Base-by-base conservation (phyloP, 2,797 vertebrate genomes). In the Brachymystax lenok region DNA sequence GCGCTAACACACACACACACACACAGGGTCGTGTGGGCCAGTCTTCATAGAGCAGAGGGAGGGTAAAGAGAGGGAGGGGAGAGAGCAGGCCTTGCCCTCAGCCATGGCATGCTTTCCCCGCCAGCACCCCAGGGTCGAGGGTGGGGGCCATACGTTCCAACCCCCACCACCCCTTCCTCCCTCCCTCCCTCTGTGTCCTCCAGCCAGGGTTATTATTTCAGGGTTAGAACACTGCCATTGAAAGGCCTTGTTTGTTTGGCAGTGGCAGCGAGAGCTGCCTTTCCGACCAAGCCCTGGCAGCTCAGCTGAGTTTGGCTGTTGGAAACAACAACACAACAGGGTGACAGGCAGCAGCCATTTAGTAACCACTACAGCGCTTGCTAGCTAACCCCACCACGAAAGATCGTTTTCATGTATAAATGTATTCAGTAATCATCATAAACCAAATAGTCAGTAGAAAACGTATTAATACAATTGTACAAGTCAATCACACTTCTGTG, bases 71-170 rank as follows among this genome's bases (percentile, higher is more conserved):
- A 76, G 70, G 82, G 80, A 76, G 82, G 73, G 85, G 88, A 88
- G 84, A 77, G 86, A 88, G 86, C 91, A 89, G 89, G 90, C 92
- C 91, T 92, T 92, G 91, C 91, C 90, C 87, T 92, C 81, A 92
- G 89, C 92, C 92, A 92, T 93, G 91, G 91, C 91, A 92, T 89
- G 84, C 77, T 90, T 90, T 89, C 77, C 77, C 86, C 92, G 92
- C 90, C 92, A 92, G 89, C 85, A 86, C 87, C 77, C 85, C 82
- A 83, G 87, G 92, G 86, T 77, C 74, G 46, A 82, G 83, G 85
- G 84, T 81, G 79, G 79, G 83, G 83, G 87, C 80, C 79, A 84
- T 79, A 82, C 82, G 77, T 66, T 79, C 51, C 50, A 79, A 75
- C 74, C 69, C 82, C 77, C 71, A 71, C 76, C 69, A 80, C 10